These are phyloP conservation scores for Corticium candelabrum DNA, from an alignment of 37 sponge, comb jelly and placozoan species.

Conservation along the genomic window DNA sequence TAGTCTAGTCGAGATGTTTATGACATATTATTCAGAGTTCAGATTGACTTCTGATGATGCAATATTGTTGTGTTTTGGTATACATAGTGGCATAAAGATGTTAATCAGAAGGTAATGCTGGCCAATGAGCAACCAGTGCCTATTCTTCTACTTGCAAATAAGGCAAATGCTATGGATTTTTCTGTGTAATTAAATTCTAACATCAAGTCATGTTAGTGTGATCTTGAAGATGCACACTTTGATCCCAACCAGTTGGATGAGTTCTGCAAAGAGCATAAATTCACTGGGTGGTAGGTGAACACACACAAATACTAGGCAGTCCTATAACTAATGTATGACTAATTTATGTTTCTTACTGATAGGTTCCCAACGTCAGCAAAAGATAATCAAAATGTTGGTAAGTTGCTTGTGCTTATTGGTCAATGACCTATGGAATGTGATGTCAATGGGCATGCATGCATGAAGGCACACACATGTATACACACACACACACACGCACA, in stretches of 20 bases:
- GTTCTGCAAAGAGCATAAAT: conserved; percentile 10
- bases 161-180: conserved; percentile 17
- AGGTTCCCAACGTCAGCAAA: conserved; percentile 70
- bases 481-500: conserved; percentile 9
- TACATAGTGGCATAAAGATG: conserved; percentile 77
- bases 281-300: conserved; percentile 29
- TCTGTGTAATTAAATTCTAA: neutral
- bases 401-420: neutral
- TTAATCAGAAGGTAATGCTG: conserved; percentile 72
- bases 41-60: neutral
- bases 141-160: conserved; percentile 77
- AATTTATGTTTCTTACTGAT: too few species aligned
- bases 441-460: too few species aligned
- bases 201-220: conserved; percentile 18
- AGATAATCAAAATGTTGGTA: conserved; percentile 49
- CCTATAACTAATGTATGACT: neutral
- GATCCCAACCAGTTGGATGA: conserved; percentile 15
- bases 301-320: conserved; percentile 9
- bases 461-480: neutral
- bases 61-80: neutral
- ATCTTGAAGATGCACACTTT: conserved; percentile 24
- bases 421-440: too few species aligned
- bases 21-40: neutral
- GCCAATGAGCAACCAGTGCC: conserved; percentile 83
- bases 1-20: too few species aligned